These are phyloP conservation scores for Labeo catla DNA, from an alignment of 2,113 vertebrate species.

Conservation along the genomic window DNA sequence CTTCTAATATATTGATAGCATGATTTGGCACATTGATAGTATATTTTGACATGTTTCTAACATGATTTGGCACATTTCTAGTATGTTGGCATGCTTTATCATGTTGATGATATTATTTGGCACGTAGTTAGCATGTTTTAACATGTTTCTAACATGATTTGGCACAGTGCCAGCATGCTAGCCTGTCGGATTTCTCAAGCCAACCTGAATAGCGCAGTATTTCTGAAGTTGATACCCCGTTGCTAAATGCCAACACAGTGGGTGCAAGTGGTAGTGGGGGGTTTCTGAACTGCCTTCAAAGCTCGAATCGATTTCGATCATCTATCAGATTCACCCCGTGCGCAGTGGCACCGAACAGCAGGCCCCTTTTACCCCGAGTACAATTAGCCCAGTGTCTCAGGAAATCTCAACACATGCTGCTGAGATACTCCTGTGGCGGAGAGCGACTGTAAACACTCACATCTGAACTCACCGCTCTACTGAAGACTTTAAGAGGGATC, in stretches of 20 bases:
- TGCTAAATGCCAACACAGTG: slow-evolving; percentile 59
- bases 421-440: slow-evolving; percentile 54
- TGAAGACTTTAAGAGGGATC: neutral
- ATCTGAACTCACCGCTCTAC: neutral
- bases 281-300: slow-evolving; percentile 65
- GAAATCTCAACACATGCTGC: slow-evolving; percentile 60
- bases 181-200: neutral
- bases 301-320: slow-evolving; percentile 61
- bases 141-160: neutral
- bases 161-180: neutral
- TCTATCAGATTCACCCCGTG: slow-evolving; percentile 34
- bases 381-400: slow-evolving; percentile 61
- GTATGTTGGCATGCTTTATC: too few species aligned
- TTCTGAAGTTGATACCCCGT: slow-evolving; percentile 53
- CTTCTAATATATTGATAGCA: too few species aligned
- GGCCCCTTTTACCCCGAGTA: slow-evolving; percentile 47
- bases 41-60: too few species aligned
- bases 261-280: slow-evolving; percentile 28
- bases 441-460: slow-evolving; percentile 35
- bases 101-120: too few species aligned
- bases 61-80: too few species aligned
- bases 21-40: too few species aligned
- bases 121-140: neutral
- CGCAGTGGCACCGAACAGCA: slow-evolving; percentile 57
- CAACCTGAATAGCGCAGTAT: neutral